Conservation (phyloP, 2,797 vertebrate genomes). For the Vultur gryphus region DNA sequence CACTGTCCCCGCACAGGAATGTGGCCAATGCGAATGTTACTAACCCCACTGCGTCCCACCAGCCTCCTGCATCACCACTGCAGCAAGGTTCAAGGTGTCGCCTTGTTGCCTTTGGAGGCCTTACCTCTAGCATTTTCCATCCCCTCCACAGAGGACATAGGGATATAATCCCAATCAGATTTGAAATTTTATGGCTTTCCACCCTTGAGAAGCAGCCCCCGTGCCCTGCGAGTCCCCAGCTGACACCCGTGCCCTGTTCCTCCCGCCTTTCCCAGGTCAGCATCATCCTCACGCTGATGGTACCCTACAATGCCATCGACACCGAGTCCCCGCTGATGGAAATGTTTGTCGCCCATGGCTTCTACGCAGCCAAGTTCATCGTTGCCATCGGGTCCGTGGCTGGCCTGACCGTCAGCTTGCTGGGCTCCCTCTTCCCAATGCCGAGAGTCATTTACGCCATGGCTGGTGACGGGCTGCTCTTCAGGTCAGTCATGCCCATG, state of each 20-base stretch:
- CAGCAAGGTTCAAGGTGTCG: neutral
- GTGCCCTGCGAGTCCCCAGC: neutral
- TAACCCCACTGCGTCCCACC: neutral
- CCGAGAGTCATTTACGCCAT: slow-evolving; percentile 96
- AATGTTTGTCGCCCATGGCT: slow-evolving; percentile 92
- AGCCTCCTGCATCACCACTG: neutral
- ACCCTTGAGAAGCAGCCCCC: neutral
- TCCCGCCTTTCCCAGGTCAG: slow-evolving; percentile 82
- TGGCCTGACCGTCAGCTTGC: slow-evolving; percentile 90
- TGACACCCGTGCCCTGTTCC: neutral
- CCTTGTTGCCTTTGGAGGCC: neutral
- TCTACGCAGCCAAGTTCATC: slow-evolving; percentile 87
- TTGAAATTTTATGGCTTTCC: neutral
- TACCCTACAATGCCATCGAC: slow-evolving; percentile 90
- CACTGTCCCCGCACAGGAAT: neutral
- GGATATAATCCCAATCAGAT: neutral
- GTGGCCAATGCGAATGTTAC: neutral
- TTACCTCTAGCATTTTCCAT: neutral
- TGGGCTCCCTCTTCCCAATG: slow-evolving; percentile 97
- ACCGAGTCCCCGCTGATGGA: slow-evolving; percentile 95
- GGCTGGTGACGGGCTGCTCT: slow-evolving; percentile 93
- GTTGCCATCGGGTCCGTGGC: slow-evolving; percentile 91
- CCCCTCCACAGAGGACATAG: neutral
- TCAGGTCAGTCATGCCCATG: slow-evolving; percentile 79
- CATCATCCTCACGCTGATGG: slow-evolving; percentile 93